Base-by-base conservation (phyloP, 2,113 vertebrate species). In the Bucco capensis region DNA sequence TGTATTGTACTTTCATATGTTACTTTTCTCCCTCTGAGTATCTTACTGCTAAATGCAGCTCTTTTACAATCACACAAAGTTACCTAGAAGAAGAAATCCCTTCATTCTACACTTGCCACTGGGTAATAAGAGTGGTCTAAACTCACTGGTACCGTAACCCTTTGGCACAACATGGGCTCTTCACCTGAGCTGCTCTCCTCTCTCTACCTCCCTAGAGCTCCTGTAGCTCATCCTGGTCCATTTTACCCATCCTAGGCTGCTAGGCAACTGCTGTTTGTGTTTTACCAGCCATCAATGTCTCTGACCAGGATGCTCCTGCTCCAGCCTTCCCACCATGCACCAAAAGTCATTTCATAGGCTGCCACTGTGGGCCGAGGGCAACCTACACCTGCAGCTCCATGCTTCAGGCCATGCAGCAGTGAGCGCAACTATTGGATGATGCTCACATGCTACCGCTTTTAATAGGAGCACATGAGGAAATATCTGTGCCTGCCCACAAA, bases 341-440 rank as follows among this genome's bases (percentile, higher is more conserved):
- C 33, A 22, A 53, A 81, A 74, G 14, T 2, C 1, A 40, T 62
- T 81, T 74, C 14, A 33, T 11, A 14, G 15, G 40, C 49, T 57
- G 33, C 14, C 33, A 8, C 27, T 12, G 21, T 7, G 31, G 49
- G 30, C 70, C 40, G 75, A 11, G 14, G 60, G 56, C 24, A 62
- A 53, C 1, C 47, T 1, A 3, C 25, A 37, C 42, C 47, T 6
- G 2, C 42, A 62, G 50, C 42, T 25, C n/a, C 33, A 8, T 3
- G n/a, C 31, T 60, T 81, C 69, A 30, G 35, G 35, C 27, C 0
- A 0, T 70, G 61, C 19, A 65, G 44, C 30, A 54, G 30, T 0
- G 0, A 88, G 6, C 2, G 4, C 5, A 2, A 7, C 66, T 84
- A 28, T 17, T 0, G 1, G 0, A 37, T 6, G 23, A 69, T 40